phyloP scores from a whole-genome alignment of 2,797 vertebrate species.

The Aplochiton taeniatus region DNA sequence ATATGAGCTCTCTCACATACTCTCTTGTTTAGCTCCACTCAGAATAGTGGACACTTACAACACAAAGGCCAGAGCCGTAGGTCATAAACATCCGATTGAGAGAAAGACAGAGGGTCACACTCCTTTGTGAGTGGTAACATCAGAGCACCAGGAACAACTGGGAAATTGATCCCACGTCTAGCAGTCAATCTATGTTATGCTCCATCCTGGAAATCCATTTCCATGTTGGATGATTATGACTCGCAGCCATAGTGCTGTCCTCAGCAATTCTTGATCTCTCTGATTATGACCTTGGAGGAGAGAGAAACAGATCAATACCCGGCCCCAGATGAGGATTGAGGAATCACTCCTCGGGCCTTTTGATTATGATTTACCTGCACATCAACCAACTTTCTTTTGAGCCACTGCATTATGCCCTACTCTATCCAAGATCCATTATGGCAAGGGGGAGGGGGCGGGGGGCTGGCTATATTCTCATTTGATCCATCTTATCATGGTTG shows the following conservation, averaged over 20 bases:
- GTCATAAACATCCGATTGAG: constrained; percentile 36
- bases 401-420: constrained; percentile 10
- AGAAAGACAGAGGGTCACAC: constrained; percentile 37
- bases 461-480: constrained; percentile 22
- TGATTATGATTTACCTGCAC: constrained; percentile 46
- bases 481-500: constrained; percentile 10
- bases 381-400: constrained; percentile 23
- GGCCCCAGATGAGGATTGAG: constrained; percentile 32
- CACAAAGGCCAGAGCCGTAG: neutral
- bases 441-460: too few species aligned
- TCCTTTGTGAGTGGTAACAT: constrained; percentile 57
- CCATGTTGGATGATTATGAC: constrained; percentile 70
- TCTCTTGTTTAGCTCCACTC: constrained; percentile 26
- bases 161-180: constrained; percentile 58
- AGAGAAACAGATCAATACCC: constrained; percentile 62
- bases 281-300: constrained; percentile 62
- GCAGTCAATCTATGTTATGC: constrained; percentile 39
- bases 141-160: constrained; percentile 53
- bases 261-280: constrained; percentile 62
- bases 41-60: constrained; percentile 18
- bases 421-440: constrained; percentile 13
- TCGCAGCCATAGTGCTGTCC: constrained; percentile 53
- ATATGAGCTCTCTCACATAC: too few species aligned
- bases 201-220: constrained; percentile 66
- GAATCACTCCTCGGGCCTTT: constrained; percentile 30